These are phyloP conservation scores for Vireo griseus DNA, from an alignment of 2,797 vertebrate genomes.

Conservation along the genomic window DNA sequence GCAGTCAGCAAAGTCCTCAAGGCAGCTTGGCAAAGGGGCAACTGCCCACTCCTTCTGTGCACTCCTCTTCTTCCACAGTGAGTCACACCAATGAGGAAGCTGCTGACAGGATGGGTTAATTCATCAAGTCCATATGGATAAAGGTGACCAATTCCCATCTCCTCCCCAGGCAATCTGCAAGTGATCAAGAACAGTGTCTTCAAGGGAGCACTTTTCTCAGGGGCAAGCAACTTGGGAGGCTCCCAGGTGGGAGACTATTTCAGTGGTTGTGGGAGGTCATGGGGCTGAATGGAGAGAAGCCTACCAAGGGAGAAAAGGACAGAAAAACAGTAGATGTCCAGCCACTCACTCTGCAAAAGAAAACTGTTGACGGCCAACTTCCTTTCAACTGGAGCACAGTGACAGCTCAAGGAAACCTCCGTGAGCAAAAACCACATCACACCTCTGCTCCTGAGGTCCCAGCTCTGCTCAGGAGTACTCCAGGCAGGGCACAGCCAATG, in stretches of 20 bases:
- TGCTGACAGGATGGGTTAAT: not conserved
- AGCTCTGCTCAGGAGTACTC: not conserved
- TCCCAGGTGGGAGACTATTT: not conserved
- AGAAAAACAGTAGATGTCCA: not conserved
- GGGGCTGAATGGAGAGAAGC: not conserved
- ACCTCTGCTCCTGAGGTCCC: not conserved
- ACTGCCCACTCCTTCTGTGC: not conserved
- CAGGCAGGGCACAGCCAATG: not conserved
- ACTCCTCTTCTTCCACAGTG: not conserved
- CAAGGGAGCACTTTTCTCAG: not conserved
- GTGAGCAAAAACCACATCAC: not conserved
- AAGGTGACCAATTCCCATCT: not conserved
- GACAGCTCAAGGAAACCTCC: not conserved
- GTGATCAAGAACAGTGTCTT: not conserved
- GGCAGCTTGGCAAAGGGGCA: not conserved
- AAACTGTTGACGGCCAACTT: not conserved
- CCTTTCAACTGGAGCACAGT: not conserved
- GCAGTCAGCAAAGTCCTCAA: not conserved
- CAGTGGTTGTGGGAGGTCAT: not conserved
- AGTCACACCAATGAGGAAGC: rapidly evolving
- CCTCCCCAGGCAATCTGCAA: not conserved
- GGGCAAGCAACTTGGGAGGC: not conserved
- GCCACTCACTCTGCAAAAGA: not conserved
- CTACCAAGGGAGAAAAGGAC: not conserved
- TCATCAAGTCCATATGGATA: not conserved